Evolutionary conservation across 1,140 invertebrate genomes (phyloP).

Genomic region (Cataglyphis hispanica): DNA sequence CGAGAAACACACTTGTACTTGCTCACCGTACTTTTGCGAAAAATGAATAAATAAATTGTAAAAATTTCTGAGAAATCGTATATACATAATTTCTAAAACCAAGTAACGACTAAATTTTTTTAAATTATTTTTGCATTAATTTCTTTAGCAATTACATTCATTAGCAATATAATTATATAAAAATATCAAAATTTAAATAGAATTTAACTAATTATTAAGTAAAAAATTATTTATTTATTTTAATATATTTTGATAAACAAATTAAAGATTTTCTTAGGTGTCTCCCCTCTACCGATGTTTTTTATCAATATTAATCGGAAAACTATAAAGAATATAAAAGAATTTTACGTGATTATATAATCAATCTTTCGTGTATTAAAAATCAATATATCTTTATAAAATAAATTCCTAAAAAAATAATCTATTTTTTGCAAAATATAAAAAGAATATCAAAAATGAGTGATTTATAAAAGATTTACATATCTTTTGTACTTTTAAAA

Average conservation of each 20-base stretch:
- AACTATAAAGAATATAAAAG: background rate
- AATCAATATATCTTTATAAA: background rate
- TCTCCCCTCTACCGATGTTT: background rate
- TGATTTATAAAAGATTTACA: conserved; percentile 44
- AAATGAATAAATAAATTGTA: background rate
- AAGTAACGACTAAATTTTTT: background rate
- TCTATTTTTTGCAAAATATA: background rate
- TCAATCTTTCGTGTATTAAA: background rate
- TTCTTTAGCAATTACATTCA: background rate
- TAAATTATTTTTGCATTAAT: background rate
- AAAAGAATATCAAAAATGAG: conserved; percentile 25
- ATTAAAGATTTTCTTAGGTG: background rate
- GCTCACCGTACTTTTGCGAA: background rate
- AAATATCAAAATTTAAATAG: background rate
- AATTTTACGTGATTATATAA: background rate
- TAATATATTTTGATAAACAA: background rate
- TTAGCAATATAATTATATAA: background rate
- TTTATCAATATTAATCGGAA: background rate
- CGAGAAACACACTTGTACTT: background rate
- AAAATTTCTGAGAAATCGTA: background rate
- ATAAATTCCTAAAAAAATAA: background rate
- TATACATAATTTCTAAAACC: background rate
- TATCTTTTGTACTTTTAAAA: conserved; percentile 55
- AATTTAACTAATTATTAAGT: background rate
- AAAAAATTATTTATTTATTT: background rate